Conservation (phyloP, 2,797 vertebrate species). For the Manis crassicaudata region DNA sequence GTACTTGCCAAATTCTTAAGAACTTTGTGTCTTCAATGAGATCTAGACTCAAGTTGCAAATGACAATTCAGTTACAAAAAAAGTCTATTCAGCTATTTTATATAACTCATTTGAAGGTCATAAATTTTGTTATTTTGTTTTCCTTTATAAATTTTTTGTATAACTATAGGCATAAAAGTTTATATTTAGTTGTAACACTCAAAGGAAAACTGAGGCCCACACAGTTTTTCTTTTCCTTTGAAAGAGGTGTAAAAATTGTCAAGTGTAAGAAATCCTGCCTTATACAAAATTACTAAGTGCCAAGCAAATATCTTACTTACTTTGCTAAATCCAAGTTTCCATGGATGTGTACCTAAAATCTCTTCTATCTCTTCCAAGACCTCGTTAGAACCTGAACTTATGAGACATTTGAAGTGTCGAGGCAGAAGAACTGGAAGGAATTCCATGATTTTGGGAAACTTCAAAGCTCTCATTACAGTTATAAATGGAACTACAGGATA, state of each 20-base stretch:
- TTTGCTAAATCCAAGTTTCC: slow-evolving; percentile 89
- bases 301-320: slow-evolving; percentile 80
- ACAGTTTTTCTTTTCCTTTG: neutral
- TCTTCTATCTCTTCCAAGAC: slow-evolving; percentile 81
- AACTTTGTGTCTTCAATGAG: neutral
- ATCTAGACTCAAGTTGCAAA: neutral
- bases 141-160: neutral
- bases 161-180: neutral
- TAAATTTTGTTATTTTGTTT: neutral
- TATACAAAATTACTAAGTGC: neutral
- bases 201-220: neutral
- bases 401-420: slow-evolving; percentile 83
- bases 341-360: slow-evolving; percentile 85
- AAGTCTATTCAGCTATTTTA: neutral
- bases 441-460: slow-evolving; percentile 86
- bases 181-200: slow-evolving; percentile 11
- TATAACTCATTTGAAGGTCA: neutral
- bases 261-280: neutral
- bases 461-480: slow-evolving; percentile 78
- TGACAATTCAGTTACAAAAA: neutral
- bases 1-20: neutral
- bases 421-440: slow-evolving; percentile 89
- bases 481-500: slow-evolving; percentile 83
- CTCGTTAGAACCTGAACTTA: slow-evolving; percentile 65
- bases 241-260: slow-evolving; percentile 21